These are phyloP conservation scores for Sparidentex hasta DNA, from an alignment of 2,797 vertebrate species.

Conservation along the genomic window DNA sequence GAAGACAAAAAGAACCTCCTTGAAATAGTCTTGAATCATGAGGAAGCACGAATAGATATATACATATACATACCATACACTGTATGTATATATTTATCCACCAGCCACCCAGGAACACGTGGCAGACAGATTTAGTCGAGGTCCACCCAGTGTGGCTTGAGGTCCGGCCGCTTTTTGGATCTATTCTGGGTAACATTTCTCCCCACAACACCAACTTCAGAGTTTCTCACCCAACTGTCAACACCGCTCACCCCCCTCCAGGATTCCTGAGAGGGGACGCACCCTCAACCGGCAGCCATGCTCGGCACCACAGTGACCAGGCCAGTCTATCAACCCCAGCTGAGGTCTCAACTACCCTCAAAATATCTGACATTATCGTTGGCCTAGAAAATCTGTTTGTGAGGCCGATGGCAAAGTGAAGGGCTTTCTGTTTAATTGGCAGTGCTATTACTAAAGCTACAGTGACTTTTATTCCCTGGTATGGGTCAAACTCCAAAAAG, in stretches of 20 bases:
- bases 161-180: constrained; percentile 56
- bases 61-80: constrained; percentile 14
- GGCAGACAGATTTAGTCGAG: constrained; percentile 73
- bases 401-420: constrained; percentile 3
- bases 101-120: constrained; percentile 57
- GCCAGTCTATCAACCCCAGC: constrained; percentile 38
- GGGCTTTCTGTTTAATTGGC: constrained; percentile 9
- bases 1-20: background rate
- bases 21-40: background rate
- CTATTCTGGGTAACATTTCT: constrained; percentile 72
- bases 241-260: constrained; percentile 39
- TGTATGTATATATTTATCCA: constrained; percentile 45
- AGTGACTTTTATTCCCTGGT: background rate
- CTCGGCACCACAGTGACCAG: constrained; percentile 67
- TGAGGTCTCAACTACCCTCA: constrained; percentile 52
- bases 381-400: constrained; percentile 23
- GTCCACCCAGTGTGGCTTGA: constrained; percentile 71
- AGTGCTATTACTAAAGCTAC: background rate
- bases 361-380: constrained; percentile 58
- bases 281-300: constrained; percentile 60
- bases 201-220: constrained; percentile 60
- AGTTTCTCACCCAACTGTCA: constrained; percentile 55
- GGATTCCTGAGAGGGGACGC: constrained; percentile 65
- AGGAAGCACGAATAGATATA: constrained; percentile 3
- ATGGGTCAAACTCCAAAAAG: background rate